Evolutionary conservation across 2,113 vertebrate genomes (phyloP), one percentile per base, ranked within the genome.

Genomic region (Echinops telfairi): DNA sequence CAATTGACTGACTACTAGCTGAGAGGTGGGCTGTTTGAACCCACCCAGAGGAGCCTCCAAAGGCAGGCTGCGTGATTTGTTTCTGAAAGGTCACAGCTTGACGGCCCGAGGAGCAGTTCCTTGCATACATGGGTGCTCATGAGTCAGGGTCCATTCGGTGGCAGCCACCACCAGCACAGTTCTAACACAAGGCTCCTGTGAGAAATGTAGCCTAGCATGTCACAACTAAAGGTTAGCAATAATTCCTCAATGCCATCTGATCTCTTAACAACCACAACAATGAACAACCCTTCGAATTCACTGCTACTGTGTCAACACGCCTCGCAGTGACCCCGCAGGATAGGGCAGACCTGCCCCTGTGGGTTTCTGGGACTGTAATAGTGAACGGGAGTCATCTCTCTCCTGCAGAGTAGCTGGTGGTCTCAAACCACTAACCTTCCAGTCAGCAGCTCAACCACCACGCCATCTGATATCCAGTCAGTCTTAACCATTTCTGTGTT

Each of bases 221-320:
- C 38, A 64, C 23, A 43, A 75, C 43, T 92, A 86, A 85, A 87
- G 73, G 78, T 33, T 20, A 70, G 23, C 43, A 70, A 36, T 36
- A 78, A 84, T 76, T 89, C 70, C 40, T 86, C 83, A 90, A 79
- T 75, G 40, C 68, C 53, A 76, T 62, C 68, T 79, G 29, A 31
- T 66, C 5, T 12, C 47, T 10, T 53, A 53, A 53, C 47, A 53
- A 53, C 47, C 5, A 53, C 47, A 53, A 53, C 47, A 53, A 53
- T 9, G 10, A 53, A 53, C 47, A 53, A 53, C 47, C 47, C 47
- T 53, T 9, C 10, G 47, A 53, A 53, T 53, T 53, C 47, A 53
- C 47, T 53, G 47, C 19, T 23, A 62, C 22, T 22, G 19, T 20
- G 60, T 62, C 22, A 23, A 23, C 22, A 3, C 6, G 60, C 14